Evolutionary conservation across 2,888 invertebrate species (phyloP).

Genomic region (Bedellia somnulentella): DNA sequence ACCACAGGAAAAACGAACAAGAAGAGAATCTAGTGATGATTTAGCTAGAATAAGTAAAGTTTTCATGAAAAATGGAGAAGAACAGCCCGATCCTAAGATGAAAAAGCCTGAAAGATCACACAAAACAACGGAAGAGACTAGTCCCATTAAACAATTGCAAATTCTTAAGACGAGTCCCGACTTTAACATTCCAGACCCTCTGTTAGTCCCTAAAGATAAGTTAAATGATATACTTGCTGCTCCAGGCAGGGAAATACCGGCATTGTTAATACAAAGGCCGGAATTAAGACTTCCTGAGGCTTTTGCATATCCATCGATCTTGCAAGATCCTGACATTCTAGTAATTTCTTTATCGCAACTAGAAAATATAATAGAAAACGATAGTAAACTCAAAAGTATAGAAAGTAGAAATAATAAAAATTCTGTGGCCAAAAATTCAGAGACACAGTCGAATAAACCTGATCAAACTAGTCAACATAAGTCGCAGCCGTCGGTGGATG

Average conservation of each 20-base stretch:
- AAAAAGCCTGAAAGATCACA: slow-evolving; percentile 25
- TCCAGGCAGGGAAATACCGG: slow-evolving; percentile 77
- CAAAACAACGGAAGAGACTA: slow-evolving; percentile 46
- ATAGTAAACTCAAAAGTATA: slow-evolving; percentile 21
- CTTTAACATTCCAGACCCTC: slow-evolving; percentile 77
- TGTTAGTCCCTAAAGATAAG: slow-evolving; percentile 77
- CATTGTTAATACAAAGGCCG: slow-evolving; percentile 69
- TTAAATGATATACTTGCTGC: slow-evolving; percentile 70
- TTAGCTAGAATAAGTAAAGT: slow-evolving; percentile 39
- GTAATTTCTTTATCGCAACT: slow-evolving; percentile 77
- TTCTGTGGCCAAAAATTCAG: slow-evolving; percentile 16
- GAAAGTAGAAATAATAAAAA: slow-evolving; percentile 18
- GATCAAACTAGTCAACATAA: slow-evolving; percentile 14
- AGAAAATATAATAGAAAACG: slow-evolving; percentile 64
- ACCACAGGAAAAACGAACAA: slow-evolving; percentile 43
- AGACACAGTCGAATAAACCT: slow-evolving; percentile 15
- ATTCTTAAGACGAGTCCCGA: slow-evolving; percentile 67
- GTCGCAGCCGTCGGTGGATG: slow-evolving; percentile 36
- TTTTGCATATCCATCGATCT: slow-evolving; percentile 68
- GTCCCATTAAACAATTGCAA: slow-evolving; percentile 72
- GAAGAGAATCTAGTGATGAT: slow-evolving; percentile 33
- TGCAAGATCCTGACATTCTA: slow-evolving; percentile 77
- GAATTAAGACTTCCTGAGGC: slow-evolving; percentile 75
- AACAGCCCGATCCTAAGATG: slow-evolving; percentile 18
- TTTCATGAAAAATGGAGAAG: slow-evolving; percentile 29